A percentile compares a stretch with the other conserved stretches of the same genome.
Evolutionary conservation across 2,888 invertebrate genomes (phyloP).

Genomic region (Dusona sp.): DNA sequence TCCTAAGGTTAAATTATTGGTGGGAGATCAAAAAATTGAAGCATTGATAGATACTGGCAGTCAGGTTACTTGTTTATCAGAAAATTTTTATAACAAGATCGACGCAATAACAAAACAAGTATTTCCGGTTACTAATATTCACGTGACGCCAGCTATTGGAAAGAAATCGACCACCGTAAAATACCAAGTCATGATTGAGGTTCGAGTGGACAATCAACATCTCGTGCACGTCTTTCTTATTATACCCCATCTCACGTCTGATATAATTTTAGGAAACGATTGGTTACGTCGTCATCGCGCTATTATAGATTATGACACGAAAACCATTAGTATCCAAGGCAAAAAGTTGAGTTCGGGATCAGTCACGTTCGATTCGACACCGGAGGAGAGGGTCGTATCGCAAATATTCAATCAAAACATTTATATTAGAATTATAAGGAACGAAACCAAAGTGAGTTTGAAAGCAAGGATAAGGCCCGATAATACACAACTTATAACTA

Average conservation of each 20-base stretch:
- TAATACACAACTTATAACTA: no score
- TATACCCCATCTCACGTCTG: conserved; percentile 50
- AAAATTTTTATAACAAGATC: conserved; percentile 25
- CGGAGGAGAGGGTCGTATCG: not conserved
- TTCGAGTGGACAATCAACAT: not conserved
- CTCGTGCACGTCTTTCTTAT: conserved; percentile 41
- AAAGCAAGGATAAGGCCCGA: no score
- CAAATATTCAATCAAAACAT: not conserved
- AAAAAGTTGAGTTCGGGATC: not conserved
- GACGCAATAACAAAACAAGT: not conserved
- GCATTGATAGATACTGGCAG: no score
- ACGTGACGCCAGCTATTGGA: not conserved
- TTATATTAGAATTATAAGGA: conserved; percentile 1
- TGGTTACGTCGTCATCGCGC: not conserved
- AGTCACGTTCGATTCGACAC: not conserved
- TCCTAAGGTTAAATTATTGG: not conserved
- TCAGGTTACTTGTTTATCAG: conserved; percentile 12
- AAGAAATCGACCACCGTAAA: conserved; percentile 41
- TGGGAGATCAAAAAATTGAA: not conserved
- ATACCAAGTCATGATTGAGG: not conserved
- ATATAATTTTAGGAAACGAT: no score
- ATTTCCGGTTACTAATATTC: conserved; percentile 48
- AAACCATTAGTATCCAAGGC: not conserved
- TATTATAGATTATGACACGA: conserved; percentile 2
- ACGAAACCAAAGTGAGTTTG: no score